phyloP scores from a whole-genome alignment of 53 echinoderm and acorn worm genomes.

The Pentamera pediparva region DNA sequence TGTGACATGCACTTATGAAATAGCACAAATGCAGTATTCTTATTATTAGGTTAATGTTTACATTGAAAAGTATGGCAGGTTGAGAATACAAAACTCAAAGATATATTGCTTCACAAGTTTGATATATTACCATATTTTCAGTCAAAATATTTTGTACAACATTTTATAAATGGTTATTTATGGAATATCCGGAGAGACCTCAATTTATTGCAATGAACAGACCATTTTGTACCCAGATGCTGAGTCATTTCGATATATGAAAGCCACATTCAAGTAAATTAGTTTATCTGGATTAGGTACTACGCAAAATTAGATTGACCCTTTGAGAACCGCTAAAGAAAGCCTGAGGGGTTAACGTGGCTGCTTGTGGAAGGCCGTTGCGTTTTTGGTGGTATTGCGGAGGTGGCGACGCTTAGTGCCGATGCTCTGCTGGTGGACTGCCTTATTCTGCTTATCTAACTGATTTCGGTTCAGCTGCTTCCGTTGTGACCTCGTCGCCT shows the following conservation, averaged over 20 bases:
- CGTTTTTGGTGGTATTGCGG: constrained; percentile 52
- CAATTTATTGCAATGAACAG: not conserved
- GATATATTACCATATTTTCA: too few relatives aligned
- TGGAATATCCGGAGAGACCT: not conserved
- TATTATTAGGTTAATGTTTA: too few relatives aligned
- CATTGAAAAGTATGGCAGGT: too few relatives aligned
- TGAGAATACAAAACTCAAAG: too few relatives aligned
- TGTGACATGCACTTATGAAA: too few relatives aligned
- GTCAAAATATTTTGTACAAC: too few relatives aligned
- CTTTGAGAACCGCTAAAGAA: too few relatives aligned
- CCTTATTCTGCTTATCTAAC: constrained; percentile 82
- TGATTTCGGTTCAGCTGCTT: constrained; percentile 65
- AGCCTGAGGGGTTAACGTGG: constrained; percentile 63
- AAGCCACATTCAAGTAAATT: not conserved
- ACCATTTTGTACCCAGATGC: not conserved
- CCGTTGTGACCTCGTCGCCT: constrained; percentile 45
- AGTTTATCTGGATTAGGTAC: not conserved
- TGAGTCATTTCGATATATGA: not conserved
- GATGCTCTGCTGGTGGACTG: constrained; percentile 69
- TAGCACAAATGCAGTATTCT: too few relatives aligned
- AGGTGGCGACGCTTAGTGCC: constrained; percentile 66
- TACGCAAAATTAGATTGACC: not conserved
- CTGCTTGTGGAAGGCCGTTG: constrained; percentile 84
- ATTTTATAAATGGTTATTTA: not conserved
- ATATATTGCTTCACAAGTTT: too few relatives aligned